Conservation (phyloP, 2,888 invertebrate species). For the Nycteola revayana region DNA sequence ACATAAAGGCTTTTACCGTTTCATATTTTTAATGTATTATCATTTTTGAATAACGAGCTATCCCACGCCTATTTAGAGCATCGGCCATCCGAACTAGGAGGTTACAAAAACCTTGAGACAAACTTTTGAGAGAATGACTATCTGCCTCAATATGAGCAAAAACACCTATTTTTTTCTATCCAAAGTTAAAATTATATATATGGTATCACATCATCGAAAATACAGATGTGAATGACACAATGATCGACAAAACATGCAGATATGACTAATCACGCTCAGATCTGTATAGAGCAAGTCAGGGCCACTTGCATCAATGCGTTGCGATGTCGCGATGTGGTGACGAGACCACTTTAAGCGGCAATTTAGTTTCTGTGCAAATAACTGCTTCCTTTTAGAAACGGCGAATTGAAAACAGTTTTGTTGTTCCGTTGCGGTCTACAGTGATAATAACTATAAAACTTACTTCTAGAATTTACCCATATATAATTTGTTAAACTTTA, state of each 20-base stretch:
- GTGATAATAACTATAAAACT: constrained; percentile 3
- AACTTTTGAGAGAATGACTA: no score
- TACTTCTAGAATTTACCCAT: no score
- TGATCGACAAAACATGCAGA: constrained; percentile 32
- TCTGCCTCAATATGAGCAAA: no score
- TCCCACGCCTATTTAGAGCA: constrained; percentile 44
- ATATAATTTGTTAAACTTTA: no score
- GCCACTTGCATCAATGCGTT: constrained; percentile 39
- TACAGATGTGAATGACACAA: constrained; percentile 30
- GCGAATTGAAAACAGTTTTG: constrained; percentile 36
- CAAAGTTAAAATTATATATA: no score
- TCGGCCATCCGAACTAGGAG: constrained; percentile 39
- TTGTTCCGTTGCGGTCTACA: constrained; percentile 19
- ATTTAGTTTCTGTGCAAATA: constrained; percentile 57
- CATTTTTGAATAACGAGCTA: constrained; percentile 37
- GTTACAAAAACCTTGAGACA: constrained; percentile 40
- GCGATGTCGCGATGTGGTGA: constrained; percentile 31
- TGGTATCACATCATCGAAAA: no score
- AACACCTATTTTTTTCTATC: no score
- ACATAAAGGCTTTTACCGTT: constrained; percentile 25
- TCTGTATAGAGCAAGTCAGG: constrained; percentile 43
- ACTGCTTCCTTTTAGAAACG: constrained; percentile 56
- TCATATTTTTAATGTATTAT: constrained; percentile 13
- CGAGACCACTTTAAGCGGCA: constrained; percentile 45
- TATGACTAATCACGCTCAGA: constrained; percentile 50